Base-by-base conservation (phyloP, 1,140 invertebrate genomes). In the Phthorimaea operculella region DNA sequence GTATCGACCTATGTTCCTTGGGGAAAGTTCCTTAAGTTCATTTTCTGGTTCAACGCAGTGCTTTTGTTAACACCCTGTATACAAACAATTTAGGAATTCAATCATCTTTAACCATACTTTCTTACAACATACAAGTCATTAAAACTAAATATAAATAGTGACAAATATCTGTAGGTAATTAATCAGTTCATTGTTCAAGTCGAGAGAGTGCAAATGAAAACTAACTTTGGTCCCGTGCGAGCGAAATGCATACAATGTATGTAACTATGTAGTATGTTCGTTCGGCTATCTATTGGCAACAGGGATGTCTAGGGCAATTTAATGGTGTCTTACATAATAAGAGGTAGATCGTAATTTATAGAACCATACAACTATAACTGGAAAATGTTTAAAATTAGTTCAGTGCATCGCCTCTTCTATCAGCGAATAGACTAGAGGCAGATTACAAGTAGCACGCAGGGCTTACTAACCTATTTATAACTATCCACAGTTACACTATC, bases 271-370 rank as follows among this genome's bases (percentile, higher is more conserved):
- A 28, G 21, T 28, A 4, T 6, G 21, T 28, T 28, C 21, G 6
- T 28, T 6, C 21, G 6, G 21, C 21, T 28, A 69, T 52, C 60
- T 66, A 71, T 63, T 58, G 51, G 54, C 58, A 59, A 58, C 53
- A 56, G 58, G 55, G 45, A 59, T 59, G 58, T 62, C 61, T 63
- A 59, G 58, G 59, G 66, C 68, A 73, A 66, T 52, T 68, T 67
- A 71, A 74, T 55, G 65, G 59, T 70, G 64, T 64, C 76, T 74
- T 77, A 79, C 51, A 76, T 67, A 66, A 74, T 66, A 83, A 81
- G 79, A 84, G 80, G 80, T 84, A 84, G 81, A 78, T 83, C 75
- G 72, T 76, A 80, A 84, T 79, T 82, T 75, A 74, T 72, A 74
- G 71, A 71, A 75, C 64, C 62, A 62, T 60, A 58, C 72, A 68